Percentiles rank a stretch among this genome's conserved stretches.
Evolutionary conservation across 2,113 vertebrate genomes (phyloP).

Genomic region (Pachyramphus minor): DNA sequence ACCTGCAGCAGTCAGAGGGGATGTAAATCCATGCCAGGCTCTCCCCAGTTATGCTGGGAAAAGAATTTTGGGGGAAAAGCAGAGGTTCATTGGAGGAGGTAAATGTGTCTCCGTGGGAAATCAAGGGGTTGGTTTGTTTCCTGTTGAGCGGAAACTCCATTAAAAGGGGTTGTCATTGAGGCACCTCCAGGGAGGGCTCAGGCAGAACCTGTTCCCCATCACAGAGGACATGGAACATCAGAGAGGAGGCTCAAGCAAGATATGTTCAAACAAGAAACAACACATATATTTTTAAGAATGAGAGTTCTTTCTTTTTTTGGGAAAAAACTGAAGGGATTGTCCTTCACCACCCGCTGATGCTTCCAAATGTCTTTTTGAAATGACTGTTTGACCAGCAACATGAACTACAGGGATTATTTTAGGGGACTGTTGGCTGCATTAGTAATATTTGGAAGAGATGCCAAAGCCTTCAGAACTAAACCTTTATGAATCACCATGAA

Average conservation of each 20-base stretch:
- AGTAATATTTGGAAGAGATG: neutral
- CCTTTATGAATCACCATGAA: neutral
- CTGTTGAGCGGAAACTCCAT: neutral
- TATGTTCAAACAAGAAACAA: neutral
- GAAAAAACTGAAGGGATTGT: neutral
- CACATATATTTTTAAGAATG: neutral
- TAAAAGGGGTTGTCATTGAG: neutral
- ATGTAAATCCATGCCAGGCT: neutral
- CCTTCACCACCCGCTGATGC: neutral
- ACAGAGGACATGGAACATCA: neutral
- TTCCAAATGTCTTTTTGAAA: neutral
- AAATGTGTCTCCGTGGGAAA: neutral
- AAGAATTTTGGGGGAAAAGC: neutral
- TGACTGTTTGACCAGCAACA: neutral
- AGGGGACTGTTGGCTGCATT: neutral
- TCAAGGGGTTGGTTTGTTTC: neutral
- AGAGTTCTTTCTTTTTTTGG: neutral
- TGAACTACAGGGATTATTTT: neutral
- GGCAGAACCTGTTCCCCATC: neutral
- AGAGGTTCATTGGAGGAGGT: neutral
- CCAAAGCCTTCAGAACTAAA: neutral
- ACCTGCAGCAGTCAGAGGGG: neutral
- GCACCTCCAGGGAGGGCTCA: accelerated
- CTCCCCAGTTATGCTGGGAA: neutral
- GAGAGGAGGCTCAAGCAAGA: neutral